Evolutionary conservation across 2,113 vertebrate species (phyloP).

Genomic region (Arizona elegans): DNA sequence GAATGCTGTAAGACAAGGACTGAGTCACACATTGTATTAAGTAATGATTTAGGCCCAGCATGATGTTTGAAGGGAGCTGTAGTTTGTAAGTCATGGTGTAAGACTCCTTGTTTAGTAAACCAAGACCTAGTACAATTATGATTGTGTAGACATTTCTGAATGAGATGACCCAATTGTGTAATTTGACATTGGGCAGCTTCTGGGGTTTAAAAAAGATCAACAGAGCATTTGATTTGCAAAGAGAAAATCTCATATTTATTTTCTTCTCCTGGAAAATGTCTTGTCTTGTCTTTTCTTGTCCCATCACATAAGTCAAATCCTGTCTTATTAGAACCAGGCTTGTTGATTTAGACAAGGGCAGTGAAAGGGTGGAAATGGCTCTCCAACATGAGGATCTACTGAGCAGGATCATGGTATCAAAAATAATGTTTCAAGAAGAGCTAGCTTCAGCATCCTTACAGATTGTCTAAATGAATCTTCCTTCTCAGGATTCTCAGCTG

Average conservation of each 20-base stretch:
- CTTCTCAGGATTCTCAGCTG: neutral
- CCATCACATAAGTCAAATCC: neutral
- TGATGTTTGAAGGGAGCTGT: neutral
- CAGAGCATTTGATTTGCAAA: neutral
- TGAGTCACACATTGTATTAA: neutral
- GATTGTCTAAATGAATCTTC: neutral
- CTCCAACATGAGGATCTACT: neutral
- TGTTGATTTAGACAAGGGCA: neutral
- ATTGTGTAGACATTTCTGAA: neutral
- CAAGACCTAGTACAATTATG: neutral
- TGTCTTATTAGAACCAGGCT: neutral
- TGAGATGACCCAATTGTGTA: neutral
- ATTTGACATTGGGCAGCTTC: neutral
- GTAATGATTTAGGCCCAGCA: neutral
- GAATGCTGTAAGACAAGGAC: neutral
- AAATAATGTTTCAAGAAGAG: neutral
- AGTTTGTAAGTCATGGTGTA: neutral
- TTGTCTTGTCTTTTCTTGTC: neutral
- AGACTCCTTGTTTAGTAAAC: neutral
- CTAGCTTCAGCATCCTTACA: neutral
- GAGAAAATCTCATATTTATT: neutral
- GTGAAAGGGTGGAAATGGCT: neutral
- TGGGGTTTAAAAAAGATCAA: neutral
- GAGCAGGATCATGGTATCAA: neutral
- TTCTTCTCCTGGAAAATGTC: neutral